A percentile compares a stretch with the other conserved stretches of the same genome.
Evolutionary conservation across 2,113 vertebrate genomes (phyloP).

Genomic region (Ictidomys tridecemlineatus): DNA sequence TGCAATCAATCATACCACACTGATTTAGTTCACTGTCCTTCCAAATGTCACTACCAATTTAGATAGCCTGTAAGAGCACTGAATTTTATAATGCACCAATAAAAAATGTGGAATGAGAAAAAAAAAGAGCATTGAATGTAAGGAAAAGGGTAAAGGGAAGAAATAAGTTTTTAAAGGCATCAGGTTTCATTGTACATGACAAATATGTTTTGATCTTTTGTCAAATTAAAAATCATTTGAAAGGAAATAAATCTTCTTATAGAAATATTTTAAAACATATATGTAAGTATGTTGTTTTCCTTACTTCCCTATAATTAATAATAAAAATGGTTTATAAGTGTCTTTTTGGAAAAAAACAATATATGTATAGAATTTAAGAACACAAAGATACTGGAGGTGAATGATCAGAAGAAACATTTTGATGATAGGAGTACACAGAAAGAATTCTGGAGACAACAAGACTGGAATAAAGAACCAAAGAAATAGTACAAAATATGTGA

Average conservation of each 20-base stretch:
- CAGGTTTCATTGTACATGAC: conserved; percentile 55
- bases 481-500: background rate
- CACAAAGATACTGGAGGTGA: background rate
- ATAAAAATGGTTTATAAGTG: conserved; percentile 78
- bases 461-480: background rate
- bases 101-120: too few species aligned
- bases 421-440: background rate
- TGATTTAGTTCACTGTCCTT: background rate
- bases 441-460: background rate
- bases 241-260: conserved; percentile 49
- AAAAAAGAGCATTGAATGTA: background rate
- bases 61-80: background rate
- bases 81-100: too few species aligned
- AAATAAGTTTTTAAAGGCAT: conserved; percentile 16
- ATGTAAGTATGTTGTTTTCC: conserved; percentile 73
- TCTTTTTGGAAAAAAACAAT: background rate
- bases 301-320: conserved; percentile 61
- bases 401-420: background rate
- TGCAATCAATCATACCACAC: background rate
- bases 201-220: conserved; percentile 56
- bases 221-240: conserved; percentile 57
- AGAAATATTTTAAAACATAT: conserved; percentile 77
- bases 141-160: background rate
- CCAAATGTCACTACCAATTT: background rate
- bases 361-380: conserved; percentile 25